phyloP scores from a whole-genome alignment of 1,140 invertebrate genomes.

The Lepidurus packardi region DNA sequence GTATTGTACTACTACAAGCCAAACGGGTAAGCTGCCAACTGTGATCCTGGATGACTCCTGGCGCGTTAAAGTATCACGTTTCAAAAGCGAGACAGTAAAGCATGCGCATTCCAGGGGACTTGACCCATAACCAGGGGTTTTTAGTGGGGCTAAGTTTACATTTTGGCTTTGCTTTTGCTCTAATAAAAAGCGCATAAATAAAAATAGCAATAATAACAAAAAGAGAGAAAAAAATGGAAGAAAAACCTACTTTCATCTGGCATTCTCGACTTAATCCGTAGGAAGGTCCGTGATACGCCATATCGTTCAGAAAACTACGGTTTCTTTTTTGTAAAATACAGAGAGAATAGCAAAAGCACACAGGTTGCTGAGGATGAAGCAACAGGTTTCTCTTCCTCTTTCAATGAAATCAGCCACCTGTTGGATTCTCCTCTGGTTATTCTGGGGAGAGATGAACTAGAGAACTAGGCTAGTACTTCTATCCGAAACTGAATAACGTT shows the following conservation, averaged over 20 bases:
- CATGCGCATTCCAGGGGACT: neutral
- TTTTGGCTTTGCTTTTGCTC: neutral
- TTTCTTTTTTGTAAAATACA: neutral
- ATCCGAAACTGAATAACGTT: too few species aligned
- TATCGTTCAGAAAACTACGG: slow-evolving; percentile 35
- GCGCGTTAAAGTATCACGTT: neutral
- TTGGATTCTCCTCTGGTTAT: neutral
- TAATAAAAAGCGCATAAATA: slow-evolving; percentile 1
- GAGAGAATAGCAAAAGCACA: neutral
- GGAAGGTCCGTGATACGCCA: slow-evolving; percentile 54
- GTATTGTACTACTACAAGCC: too few species aligned
- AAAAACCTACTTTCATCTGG: slow-evolving; percentile 48
- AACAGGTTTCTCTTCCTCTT: neutral
- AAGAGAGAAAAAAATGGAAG: neutral
- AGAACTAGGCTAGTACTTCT: too few species aligned
- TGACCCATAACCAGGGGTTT: neutral
- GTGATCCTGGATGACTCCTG: neutral
- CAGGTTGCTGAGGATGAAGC: neutral
- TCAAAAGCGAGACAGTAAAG: neutral
- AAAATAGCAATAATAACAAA: slow-evolving; percentile 29
- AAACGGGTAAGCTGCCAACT: neutral
- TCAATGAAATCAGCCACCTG: neutral
- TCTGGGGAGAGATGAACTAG: neutral
- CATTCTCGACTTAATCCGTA: slow-evolving; percentile 53
- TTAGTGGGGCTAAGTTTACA: neutral